These are phyloP conservation scores for Pseudochirops corinnae DNA, from an alignment of 2,797 vertebrate species.

Conservation along the genomic window DNA sequence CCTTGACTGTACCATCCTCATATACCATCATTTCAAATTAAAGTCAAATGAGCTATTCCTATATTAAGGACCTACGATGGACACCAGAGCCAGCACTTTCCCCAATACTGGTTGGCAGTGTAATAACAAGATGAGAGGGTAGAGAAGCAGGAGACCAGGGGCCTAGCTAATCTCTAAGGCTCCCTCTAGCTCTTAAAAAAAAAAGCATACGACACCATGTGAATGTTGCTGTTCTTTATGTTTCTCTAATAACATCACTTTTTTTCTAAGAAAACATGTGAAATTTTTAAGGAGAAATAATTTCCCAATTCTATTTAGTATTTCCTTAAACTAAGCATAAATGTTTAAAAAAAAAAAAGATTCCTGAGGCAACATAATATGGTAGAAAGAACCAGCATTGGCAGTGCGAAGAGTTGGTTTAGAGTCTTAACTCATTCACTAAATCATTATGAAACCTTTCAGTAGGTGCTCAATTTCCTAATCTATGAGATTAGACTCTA, in stretches of 20 bases:
- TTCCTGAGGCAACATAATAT: not conserved
- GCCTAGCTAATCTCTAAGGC: conserved; percentile 38
- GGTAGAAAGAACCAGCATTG: not conserved
- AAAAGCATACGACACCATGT: conserved; percentile 41
- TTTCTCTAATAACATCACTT: conserved; percentile 34
- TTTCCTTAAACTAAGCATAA: conserved; percentile 43
- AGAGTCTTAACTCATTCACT: conserved; percentile 21
- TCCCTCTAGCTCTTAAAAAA: conserved; percentile 5
- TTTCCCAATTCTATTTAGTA: conserved; percentile 35
- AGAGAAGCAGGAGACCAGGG: conserved; percentile 15
- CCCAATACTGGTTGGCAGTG: not conserved
- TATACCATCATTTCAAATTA: conserved; percentile 45
- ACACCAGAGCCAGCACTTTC: not conserved
- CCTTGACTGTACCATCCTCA: conserved; percentile 28
- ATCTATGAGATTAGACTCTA: conserved; percentile 28
- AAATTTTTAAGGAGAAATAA: conserved; percentile 33
- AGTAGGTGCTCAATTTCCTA: conserved; percentile 19
- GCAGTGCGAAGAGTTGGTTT: not conserved
- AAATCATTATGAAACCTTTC: not conserved
- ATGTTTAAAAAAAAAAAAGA: not conserved
- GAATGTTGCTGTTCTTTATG: conserved; percentile 23
- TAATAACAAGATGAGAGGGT: not conserved
- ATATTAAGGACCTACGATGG: conserved; percentile 45
- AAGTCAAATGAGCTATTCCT: conserved; percentile 46
- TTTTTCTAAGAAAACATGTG: conserved; percentile 35